These are phyloP conservation scores for Adelognathus sp. DNA, from an alignment of 2,888 invertebrate genomes.

Conservation along the genomic window DNA sequence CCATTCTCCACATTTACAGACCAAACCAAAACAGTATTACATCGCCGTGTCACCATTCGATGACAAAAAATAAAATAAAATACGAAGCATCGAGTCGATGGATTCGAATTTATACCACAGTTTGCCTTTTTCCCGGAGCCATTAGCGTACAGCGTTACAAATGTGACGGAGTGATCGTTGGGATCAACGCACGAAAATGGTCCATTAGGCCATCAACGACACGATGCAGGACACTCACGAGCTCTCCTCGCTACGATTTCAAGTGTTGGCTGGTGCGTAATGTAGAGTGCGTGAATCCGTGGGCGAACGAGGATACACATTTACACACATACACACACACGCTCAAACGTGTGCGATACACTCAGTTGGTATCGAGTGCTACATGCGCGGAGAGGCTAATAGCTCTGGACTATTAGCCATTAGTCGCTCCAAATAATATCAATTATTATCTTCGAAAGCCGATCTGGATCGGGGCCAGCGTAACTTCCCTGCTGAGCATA, in stretches of 20 bases:
- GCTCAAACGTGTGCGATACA: no score
- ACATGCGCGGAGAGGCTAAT: slow-evolving; percentile 49
- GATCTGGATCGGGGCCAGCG: slow-evolving; percentile 35
- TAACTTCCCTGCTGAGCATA: background rate
- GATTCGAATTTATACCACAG: background rate
- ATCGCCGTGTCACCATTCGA: background rate
- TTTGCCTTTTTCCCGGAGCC: slow-evolving; percentile 43
- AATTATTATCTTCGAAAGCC: slow-evolving; percentile 57
- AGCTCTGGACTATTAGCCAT: slow-evolving; percentile 61
- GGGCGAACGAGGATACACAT: background rate
- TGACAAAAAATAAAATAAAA: background rate
- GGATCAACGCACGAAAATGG: slow-evolving; percentile 71
- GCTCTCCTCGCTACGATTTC: background rate
- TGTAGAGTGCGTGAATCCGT: slow-evolving; percentile 16
- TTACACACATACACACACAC: background rate
- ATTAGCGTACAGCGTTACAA: slow-evolving; percentile 44
- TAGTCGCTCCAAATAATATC: slow-evolving; percentile 64
- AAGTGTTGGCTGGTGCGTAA: slow-evolving; percentile 49
- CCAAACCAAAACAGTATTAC: slow-evolving; percentile 8
- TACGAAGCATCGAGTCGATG: slow-evolving; percentile 11
- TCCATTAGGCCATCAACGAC: slow-evolving; percentile 63
- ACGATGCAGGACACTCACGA: slow-evolving; percentile 17
- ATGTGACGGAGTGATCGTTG: background rate
- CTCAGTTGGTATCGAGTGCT: background rate
- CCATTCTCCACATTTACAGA: background rate